Conservation (phyloP, 2,888 invertebrate genomes). For the Drosophila meridionalis region DNA sequence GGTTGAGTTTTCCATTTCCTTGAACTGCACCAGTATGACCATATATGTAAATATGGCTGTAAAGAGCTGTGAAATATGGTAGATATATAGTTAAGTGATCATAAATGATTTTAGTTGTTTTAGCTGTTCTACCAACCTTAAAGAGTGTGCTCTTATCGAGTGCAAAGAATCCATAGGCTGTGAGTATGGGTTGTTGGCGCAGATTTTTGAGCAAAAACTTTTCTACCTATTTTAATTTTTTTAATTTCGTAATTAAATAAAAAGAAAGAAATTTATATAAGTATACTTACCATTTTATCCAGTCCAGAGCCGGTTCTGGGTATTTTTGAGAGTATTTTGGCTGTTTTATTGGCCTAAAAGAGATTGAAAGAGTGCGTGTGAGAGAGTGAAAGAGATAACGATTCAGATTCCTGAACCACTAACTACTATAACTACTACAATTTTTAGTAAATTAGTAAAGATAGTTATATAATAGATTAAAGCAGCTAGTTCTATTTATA, state of each 20-base stretch:
- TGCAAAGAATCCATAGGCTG: slow-evolving; percentile 82
- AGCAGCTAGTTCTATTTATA: neutral
- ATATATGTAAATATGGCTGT: slow-evolving; percentile 82
- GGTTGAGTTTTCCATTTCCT: slow-evolving; percentile 81
- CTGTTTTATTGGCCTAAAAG: slow-evolving; percentile 75
- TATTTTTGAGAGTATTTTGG: slow-evolving; percentile 72
- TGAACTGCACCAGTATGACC: slow-evolving; percentile 83
- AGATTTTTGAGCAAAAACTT: slow-evolving; percentile 81
- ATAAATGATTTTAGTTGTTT: too few species aligned
- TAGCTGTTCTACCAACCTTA: slow-evolving; percentile 75
- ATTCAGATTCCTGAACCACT: neutral
- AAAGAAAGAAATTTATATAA: neutral
- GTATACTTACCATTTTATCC: slow-evolving; percentile 72
- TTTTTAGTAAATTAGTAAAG: too few species aligned
- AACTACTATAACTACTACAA: neutral
- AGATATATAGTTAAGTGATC: neutral
- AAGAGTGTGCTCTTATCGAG: slow-evolving; percentile 80
- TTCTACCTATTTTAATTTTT: slow-evolving; percentile 72
- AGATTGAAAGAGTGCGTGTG: neutral
- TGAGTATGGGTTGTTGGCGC: slow-evolving; percentile 78
- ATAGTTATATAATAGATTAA: neutral
- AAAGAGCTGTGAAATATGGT: slow-evolving; percentile 67
- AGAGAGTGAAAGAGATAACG: neutral
- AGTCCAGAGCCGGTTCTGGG: slow-evolving; percentile 66
- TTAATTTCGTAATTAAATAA: neutral